Percentiles rank a stretch among this genome's conserved stretches.
These are phyloP conservation scores for Stenolophus ochropezus DNA, from an alignment of 2,888 invertebrate species.

Conservation along the genomic window DNA sequence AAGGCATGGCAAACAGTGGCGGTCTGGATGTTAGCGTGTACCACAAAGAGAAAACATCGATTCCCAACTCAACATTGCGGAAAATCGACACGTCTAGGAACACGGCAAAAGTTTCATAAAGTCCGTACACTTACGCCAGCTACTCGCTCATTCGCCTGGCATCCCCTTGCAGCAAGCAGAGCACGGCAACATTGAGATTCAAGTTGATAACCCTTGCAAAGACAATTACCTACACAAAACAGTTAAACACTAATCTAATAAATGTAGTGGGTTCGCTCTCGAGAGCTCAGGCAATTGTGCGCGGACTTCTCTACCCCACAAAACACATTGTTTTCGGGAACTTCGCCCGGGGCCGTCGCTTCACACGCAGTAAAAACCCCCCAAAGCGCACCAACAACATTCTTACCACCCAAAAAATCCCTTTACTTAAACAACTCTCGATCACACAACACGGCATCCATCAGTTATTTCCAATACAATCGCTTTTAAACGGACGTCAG, in stretches of 20 bases:
- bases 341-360: background rate
- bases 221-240: constrained; percentile 58
- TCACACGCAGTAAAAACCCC: constrained; percentile 11
- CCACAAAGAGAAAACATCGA: constrained; percentile 4
- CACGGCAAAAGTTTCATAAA: background rate
- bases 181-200: constrained; percentile 43
- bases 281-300: constrained; percentile 29
- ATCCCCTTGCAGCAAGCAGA: background rate
- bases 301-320: constrained; percentile 22
- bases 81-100: constrained; percentile 26
- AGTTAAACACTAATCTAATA: constrained; percentile 58
- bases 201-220: constrained; percentile 58
- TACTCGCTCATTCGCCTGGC: background rate
- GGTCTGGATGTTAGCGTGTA: background rate
- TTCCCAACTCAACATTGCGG: background rate
- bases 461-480: too few relatives aligned
- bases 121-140: background rate
- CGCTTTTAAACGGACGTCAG: too few relatives aligned
- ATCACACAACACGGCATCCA: too few relatives aligned
- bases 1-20: background rate
- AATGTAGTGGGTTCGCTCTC: constrained; percentile 53
- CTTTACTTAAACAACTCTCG: too few relatives aligned
- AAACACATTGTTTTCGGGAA: constrained; percentile 44
- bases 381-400: background rate
- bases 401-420: too few relatives aligned